Conservation (phyloP, 2,113 vertebrate species). For the Channa maculata region DNA sequence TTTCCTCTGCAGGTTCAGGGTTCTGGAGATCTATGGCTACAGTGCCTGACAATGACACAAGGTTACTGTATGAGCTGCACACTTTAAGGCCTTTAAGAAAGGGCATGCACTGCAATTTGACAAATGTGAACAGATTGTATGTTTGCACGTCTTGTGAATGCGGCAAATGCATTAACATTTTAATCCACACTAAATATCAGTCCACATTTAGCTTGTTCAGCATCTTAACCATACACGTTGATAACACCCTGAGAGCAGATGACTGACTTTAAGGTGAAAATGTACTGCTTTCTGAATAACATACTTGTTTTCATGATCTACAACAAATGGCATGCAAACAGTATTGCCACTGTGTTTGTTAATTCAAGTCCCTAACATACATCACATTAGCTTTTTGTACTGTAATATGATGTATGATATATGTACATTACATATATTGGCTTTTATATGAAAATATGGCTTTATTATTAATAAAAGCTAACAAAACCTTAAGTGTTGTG, state of each 20-base stretch:
- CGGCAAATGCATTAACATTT: neutral
- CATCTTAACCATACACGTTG: constrained; percentile 40
- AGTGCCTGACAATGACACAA: constrained; percentile 77
- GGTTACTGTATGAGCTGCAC: constrained; percentile 14
- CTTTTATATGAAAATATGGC: neutral
- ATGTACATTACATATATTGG: constrained; percentile 8
- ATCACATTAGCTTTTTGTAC: constrained; percentile 29
- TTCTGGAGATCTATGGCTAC: constrained; percentile 98
- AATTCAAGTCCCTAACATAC: constrained; percentile 7
- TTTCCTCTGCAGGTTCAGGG: constrained; percentile 87
- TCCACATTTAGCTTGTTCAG: constrained; percentile 17
- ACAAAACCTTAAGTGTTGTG: neutral
- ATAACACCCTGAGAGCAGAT: constrained; percentile 7
- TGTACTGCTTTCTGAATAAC: constrained; percentile 21
- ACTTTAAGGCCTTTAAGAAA: neutral
- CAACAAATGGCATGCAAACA: constrained; percentile 22
- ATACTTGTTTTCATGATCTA: neutral
- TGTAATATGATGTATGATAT: constrained; percentile 37
- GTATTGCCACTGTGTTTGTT: constrained; percentile 7
- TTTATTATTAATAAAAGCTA: neutral
- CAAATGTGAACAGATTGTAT: neutral
- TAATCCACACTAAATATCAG: neutral
- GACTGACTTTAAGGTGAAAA: constrained; percentile 54
- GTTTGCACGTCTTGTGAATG: neutral
- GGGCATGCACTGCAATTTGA: neutral